Percentiles rank a stretch among this genome's conserved stretches.
These are phyloP conservation scores for Catagonus wagneri DNA, from an alignment of 2,113 vertebrate species.

Conservation along the genomic window DNA sequence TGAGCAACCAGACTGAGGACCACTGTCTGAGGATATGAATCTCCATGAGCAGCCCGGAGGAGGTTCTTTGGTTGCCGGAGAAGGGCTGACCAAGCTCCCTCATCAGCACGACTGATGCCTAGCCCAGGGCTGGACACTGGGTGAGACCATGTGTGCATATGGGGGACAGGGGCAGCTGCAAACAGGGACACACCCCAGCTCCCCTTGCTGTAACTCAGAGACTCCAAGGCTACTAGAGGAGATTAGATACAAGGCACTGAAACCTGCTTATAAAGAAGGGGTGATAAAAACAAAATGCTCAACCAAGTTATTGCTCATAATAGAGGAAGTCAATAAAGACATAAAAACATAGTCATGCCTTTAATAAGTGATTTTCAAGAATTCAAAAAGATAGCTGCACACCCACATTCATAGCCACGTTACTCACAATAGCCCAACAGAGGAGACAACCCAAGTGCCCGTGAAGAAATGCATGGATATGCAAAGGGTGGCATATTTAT, in stretches of 20 bases:
- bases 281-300: background rate
- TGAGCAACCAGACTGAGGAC: background rate
- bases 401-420: background rate
- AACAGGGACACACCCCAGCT: background rate
- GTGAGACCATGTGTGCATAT: background rate
- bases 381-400: background rate
- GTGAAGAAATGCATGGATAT: background rate
- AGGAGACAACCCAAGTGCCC: background rate
- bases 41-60: background rate
- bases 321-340: background rate
- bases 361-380: background rate
- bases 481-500: background rate
- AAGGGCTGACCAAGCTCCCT: background rate
- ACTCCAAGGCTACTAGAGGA: background rate
- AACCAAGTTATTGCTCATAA: background rate
- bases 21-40: background rate
- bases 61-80: background rate
- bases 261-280: background rate
- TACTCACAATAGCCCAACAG: background rate
- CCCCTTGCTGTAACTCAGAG: background rate
- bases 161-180: background rate
- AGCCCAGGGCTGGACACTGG: rapidly evolving
- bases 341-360: background rate
- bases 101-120: background rate
- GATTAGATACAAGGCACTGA: background rate